These are phyloP conservation scores for Acrobasis repandana DNA, from an alignment of 2,888 invertebrate species.

Conservation along the genomic window DNA sequence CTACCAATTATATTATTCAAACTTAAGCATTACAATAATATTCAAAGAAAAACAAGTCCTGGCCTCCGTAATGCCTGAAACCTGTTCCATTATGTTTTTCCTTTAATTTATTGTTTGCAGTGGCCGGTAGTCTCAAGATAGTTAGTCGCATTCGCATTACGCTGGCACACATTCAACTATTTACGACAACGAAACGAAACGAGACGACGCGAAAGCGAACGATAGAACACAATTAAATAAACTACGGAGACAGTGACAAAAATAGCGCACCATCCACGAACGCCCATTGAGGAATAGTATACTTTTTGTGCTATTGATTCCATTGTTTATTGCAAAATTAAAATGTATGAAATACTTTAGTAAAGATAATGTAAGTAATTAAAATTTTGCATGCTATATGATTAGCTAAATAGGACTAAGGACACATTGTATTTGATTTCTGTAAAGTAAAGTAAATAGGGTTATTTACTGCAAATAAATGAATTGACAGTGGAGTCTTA, in stretches of 20 bases:
- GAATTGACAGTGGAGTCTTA: too few relatives aligned
- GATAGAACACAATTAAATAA: constrained; percentile 15
- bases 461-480: too few relatives aligned
- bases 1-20: background rate
- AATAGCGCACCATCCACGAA: background rate
- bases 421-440: too few relatives aligned
- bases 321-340: too few relatives aligned
- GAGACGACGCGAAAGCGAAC: constrained; percentile 13
- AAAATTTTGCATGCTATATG: too few relatives aligned
- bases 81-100: constrained; percentile 18
- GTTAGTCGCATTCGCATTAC: constrained; percentile 19
- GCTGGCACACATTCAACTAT: constrained; percentile 23
- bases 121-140: constrained; percentile 17
- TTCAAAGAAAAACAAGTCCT: background rate
- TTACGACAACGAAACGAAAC: constrained; percentile 16
- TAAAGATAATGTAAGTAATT: too few relatives aligned
- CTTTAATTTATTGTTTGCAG: constrained; percentile 22
- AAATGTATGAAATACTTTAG: too few relatives aligned
- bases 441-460: too few relatives aligned
- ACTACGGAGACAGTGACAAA: constrained; percentile 4
- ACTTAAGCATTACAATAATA: background rate
- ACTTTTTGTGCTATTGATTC: too few relatives aligned
- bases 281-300: too few relatives aligned
- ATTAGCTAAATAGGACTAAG: too few relatives aligned
- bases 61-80: constrained; percentile 2